phyloP scores from a whole-genome alignment of 2,113 vertebrate species.

The Gymnocephalus cernua region DNA sequence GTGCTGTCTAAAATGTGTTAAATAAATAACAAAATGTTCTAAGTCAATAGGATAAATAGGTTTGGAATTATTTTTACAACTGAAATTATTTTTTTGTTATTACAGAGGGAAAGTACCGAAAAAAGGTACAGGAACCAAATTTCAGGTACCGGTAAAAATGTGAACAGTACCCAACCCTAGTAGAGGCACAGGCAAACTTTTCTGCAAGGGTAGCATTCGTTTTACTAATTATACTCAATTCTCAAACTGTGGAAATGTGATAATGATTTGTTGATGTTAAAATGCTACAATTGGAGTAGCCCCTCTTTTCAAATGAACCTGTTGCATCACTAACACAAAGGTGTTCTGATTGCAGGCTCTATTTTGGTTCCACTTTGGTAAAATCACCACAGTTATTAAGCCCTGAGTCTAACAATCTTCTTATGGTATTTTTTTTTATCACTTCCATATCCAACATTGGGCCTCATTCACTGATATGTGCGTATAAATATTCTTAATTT shows the following conservation, averaged over 20 bases:
- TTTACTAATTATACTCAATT: constrained; percentile 8
- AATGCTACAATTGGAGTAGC: neutral
- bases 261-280: constrained; percentile 17
- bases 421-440: neutral
- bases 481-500: too few species aligned
- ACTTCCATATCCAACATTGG: neutral
- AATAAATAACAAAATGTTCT: too few species aligned
- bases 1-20: too few species aligned
- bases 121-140: too few species aligned
- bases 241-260: neutral
- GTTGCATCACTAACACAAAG: neutral
- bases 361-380: neutral
- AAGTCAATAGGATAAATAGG: too few species aligned
- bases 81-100: too few species aligned
- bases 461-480: too few species aligned
- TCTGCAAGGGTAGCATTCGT: neutral
- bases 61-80: too few species aligned
- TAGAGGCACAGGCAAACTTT: neutral
- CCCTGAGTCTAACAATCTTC: neutral
- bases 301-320: neutral
- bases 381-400: neutral
- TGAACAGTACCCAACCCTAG: too few species aligned
- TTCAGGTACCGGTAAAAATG: too few species aligned
- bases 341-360: neutral
- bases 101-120: too few species aligned